Conservation (phyloP, 2,797 vertebrate genomes). For the Leuciscus waleckii region DNA sequence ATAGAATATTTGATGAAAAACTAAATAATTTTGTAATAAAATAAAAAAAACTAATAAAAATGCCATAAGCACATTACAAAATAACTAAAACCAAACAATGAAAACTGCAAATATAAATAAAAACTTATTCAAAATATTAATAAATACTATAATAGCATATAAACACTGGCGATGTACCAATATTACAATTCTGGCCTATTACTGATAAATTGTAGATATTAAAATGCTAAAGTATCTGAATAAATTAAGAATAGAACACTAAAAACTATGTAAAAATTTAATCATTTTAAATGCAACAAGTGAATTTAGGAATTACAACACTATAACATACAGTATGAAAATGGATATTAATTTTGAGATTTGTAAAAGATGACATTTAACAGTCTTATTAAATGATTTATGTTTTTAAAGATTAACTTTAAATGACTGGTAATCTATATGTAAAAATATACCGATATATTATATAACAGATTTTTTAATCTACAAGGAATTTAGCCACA, state of each 20-base stretch:
- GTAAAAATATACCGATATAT: background rate
- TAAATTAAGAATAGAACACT: background rate
- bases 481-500: background rate
- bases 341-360: background rate
- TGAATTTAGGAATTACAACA: background rate
- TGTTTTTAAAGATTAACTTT: background rate
- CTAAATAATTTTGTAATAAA: background rate
- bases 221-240: background rate
- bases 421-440: background rate
- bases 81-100: background rate
- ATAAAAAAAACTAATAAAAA: background rate
- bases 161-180: background rate
- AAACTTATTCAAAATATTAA: background rate
- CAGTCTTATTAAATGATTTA: background rate
- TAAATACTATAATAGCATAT: background rate
- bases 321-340: background rate
- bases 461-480: background rate
- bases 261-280: background rate
- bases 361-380: background rate
- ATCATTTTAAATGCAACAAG: background rate
- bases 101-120: background rate
- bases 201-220: background rate
- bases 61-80: background rate
- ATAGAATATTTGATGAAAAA: background rate
- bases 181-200: background rate